These are phyloP conservation scores for Apis cerana DNA, from an alignment of 1,140 invertebrate genomes.

Conservation along the genomic window DNA sequence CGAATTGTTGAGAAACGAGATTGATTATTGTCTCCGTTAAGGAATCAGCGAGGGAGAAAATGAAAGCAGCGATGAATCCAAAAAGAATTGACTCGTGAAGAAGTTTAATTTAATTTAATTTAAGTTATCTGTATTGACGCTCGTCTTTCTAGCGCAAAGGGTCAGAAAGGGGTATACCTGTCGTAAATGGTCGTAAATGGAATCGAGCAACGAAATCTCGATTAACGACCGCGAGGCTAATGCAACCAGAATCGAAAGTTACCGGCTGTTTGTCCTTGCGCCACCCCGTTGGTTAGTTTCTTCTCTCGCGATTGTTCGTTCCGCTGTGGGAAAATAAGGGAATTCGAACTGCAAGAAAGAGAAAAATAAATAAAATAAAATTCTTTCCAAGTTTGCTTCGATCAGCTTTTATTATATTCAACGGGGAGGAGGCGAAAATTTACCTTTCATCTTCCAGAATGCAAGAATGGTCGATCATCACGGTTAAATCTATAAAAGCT, in stretches of 20 bases:
- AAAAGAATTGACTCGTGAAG: too few relatives aligned
- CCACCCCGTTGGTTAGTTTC: background rate
- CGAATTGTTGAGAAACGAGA: too few relatives aligned
- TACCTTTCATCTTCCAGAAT: background rate
- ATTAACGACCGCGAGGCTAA: conserved; percentile 21
- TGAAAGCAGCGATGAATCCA: too few relatives aligned
- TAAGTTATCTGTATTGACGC: too few relatives aligned
- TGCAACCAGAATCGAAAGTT: background rate
- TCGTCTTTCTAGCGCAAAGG: too few relatives aligned
- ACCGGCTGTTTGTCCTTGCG: background rate
- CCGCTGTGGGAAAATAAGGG: background rate
- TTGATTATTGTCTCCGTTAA: too few relatives aligned
- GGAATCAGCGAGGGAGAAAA: too few relatives aligned
- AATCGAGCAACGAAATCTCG: background rate
- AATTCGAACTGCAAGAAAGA: background rate
- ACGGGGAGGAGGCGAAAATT: background rate
- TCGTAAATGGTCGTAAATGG: too few relatives aligned
- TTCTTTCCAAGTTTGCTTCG: background rate
- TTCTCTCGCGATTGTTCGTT: background rate
- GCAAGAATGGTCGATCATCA: conserved; percentile 37
- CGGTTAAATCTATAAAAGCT: conserved; percentile 31
- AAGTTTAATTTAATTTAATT: too few relatives aligned
- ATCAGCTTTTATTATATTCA: conserved; percentile 12
- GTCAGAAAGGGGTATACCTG: too few relatives aligned
- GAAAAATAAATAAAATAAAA: too few relatives aligned